Percentiles rank a stretch among this genome's conserved stretches.
Conservation (phyloP, 2,797 vertebrate genomes). For the Moxostoma hubbsi region DNA sequence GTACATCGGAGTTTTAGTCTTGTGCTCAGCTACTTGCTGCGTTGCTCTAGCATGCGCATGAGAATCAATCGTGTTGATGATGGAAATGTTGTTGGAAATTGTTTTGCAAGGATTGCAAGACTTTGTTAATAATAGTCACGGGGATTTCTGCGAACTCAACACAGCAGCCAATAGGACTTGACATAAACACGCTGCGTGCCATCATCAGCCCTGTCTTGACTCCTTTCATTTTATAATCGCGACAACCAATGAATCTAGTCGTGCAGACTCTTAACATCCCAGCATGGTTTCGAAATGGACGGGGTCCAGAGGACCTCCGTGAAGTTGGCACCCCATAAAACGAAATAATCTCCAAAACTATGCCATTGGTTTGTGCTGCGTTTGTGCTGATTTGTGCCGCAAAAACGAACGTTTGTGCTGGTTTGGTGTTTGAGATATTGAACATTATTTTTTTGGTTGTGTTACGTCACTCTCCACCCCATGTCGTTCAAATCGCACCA, state of each 20-base stretch:
- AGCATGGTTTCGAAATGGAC: background rate
- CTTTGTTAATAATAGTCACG: slow-evolving; percentile 11
- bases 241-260: background rate
- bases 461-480: too few species aligned
- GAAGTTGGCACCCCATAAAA: too few species aligned
- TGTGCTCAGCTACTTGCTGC: background rate
- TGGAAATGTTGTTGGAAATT: background rate
- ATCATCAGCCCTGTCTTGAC: background rate
- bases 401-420: too few species aligned
- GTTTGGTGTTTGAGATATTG: too few species aligned
- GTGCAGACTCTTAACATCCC: background rate
- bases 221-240: slow-evolving; percentile 17
- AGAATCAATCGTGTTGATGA: too few species aligned
- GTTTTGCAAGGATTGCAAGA: background rate
- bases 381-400: too few species aligned
- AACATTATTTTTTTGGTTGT: too few species aligned
- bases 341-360: too few species aligned
- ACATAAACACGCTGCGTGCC: slow-evolving; percentile 51
- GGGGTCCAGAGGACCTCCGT: too few species aligned
- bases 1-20: too few species aligned
- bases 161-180: slow-evolving; percentile 47
- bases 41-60: background rate
- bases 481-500: too few species aligned
- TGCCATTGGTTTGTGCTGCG: too few species aligned
- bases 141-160: slow-evolving; percentile 52